Evolutionary conservation across 2,113 vertebrate species (phyloP).

Genomic region (Alethe castanea): DNA sequence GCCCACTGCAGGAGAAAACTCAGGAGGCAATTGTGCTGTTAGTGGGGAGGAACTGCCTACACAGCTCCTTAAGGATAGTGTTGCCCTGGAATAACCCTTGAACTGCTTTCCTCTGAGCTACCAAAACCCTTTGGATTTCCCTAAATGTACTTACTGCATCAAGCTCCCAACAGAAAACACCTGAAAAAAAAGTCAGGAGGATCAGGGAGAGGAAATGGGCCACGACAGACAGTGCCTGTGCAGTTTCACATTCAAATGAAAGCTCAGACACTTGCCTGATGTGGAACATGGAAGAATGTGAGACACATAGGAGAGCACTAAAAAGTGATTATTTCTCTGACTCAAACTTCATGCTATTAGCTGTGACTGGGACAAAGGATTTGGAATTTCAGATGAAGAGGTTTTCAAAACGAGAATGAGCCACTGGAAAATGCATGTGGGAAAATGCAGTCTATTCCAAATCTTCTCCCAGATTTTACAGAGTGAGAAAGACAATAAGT

Average conservation of each 20-base stretch:
- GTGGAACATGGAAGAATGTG: background rate
- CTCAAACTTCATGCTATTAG: background rate
- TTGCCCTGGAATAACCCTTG: background rate
- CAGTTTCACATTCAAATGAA: background rate
- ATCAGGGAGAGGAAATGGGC: background rate
- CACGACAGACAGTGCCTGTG: background rate
- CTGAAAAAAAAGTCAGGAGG: background rate
- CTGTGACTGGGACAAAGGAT: background rate
- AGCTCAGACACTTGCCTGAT: background rate
- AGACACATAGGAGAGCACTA: background rate
- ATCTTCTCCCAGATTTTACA: background rate
- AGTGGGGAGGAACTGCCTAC: background rate
- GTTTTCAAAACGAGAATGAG: background rate
- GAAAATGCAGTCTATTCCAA: background rate
- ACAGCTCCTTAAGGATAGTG: fast-evolving
- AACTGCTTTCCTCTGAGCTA: background rate
- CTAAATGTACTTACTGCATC: background rate
- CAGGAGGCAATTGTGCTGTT: background rate
- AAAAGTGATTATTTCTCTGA: background rate
- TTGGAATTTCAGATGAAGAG: background rate
- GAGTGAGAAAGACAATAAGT: background rate
- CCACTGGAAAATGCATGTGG: fast-evolving
- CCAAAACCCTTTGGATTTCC: background rate
- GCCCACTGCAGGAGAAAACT: background rate
- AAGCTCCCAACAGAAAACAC: background rate